Percentiles rank a stretch among this genome's conserved stretches.
Conservation (phyloP, 30 jellyfish, hydroid and myxozoan species). For the Pseudorhiza aurosa region DNA sequence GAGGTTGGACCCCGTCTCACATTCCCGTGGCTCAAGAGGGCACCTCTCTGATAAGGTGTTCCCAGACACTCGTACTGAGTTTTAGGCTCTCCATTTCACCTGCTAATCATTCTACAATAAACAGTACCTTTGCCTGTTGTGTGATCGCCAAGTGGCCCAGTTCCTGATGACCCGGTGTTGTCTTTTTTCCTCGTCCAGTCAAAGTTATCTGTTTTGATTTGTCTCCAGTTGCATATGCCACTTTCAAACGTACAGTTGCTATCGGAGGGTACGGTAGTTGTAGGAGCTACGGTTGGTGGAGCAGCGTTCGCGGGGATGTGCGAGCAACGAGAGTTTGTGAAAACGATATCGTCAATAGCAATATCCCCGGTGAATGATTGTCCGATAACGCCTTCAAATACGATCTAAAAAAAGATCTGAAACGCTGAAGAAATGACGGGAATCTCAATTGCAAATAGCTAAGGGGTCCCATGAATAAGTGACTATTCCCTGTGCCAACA, state of each 20-base stretch:
- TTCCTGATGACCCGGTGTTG: conserved; percentile 88
- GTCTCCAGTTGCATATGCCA: conserved; percentile 92
- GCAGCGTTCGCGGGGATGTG: conserved; percentile 91
- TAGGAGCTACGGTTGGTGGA: conserved; percentile 97
- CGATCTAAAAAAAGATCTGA: conserved; percentile 66
- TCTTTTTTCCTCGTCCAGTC: conserved; percentile 92
- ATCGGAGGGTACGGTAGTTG: conserved; percentile 96
- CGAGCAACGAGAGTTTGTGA: conserved; percentile 82
- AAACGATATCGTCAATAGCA: conserved; percentile 90
- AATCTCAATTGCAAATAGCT: no score
- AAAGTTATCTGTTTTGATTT: conserved; percentile 72
- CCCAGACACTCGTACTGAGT: no score
- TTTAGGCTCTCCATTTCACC: neutral
- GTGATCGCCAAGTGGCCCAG: conserved; percentile 97
- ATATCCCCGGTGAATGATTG: conserved; percentile 87
- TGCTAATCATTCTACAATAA: neutral
- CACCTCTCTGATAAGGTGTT: no score
- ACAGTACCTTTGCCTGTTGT: conserved; percentile 85
- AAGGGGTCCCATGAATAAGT: no score
- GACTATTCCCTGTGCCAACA: no score
- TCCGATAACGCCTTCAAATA: conserved; percentile 94
- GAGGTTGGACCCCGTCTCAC: no score
- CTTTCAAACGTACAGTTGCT: conserved; percentile 91
- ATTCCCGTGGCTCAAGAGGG: no score
- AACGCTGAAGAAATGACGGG: no score